These are phyloP conservation scores for Rhinichthys klamathensis DNA, from an alignment of 2,113 vertebrate genomes.

Conservation along the genomic window DNA sequence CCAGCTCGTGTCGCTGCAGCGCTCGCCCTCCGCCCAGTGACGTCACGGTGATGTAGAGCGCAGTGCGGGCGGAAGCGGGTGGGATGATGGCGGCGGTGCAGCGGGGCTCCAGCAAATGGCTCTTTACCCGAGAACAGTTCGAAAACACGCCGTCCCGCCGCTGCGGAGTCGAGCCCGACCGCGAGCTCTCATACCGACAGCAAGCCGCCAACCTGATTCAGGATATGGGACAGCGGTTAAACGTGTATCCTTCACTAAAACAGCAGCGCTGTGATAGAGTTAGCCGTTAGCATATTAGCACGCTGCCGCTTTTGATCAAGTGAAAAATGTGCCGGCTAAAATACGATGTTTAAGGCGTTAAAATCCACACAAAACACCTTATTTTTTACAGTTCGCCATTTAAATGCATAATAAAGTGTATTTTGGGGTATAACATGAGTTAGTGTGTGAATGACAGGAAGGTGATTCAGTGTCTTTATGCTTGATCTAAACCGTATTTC, in stretches of 20 bases:
- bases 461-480: background rate
- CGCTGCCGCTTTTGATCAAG: slow-evolving; percentile 29
- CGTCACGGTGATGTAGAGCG: slow-evolving; percentile 7
- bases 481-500: background rate
- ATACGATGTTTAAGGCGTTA: background rate
- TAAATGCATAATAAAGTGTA: background rate
- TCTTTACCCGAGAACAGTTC: slow-evolving; percentile 95
- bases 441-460: background rate
- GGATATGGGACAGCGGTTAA: slow-evolving; percentile 96
- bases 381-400: background rate
- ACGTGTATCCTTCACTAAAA: slow-evolving; percentile 91
- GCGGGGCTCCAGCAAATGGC: slow-evolving; percentile 90
- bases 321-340: slow-evolving; percentile 3
- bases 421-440: background rate
- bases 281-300: slow-evolving; percentile 36
- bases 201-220: slow-evolving; percentile 97
- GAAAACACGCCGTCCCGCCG: slow-evolving; percentile 92
- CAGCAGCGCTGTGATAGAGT: background rate
- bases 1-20: slow-evolving; percentile 12
- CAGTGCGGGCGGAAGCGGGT: slow-evolving; percentile 74
- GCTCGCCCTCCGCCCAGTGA: background rate
- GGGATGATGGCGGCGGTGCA: slow-evolving; percentile 80
- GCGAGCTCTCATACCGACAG: slow-evolving; percentile 94
- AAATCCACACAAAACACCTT: too few relatives aligned
- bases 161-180: slow-evolving; percentile 91